Evolutionary conservation across 2,888 invertebrate genomes (phyloP).

Genomic region (Aricia artaxerxes): DNA sequence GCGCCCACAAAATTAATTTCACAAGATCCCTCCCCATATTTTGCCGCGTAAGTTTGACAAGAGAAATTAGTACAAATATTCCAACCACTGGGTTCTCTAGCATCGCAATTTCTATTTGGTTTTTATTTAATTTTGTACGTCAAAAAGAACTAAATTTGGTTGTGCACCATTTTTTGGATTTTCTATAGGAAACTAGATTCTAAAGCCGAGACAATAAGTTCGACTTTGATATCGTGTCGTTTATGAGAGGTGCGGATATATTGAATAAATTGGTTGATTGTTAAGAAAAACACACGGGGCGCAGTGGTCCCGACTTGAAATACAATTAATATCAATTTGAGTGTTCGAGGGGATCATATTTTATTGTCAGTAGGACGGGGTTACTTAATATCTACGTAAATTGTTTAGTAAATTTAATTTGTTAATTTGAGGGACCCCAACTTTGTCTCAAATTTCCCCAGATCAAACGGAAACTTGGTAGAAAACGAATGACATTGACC

Average conservation of each 20-base stretch:
- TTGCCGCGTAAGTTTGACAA: slow-evolving; percentile 64
- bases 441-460: not conserved
- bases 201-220: not conserved
- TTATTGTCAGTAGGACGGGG: slow-evolving; percentile 45
- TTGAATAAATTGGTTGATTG: slow-evolving; percentile 60
- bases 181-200: not conserved
- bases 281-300: slow-evolving; percentile 78
- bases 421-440: slow-evolving; percentile 32
- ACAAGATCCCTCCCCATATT: slow-evolving; percentile 56
- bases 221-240: not conserved
- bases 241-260: slow-evolving; percentile 33
- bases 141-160: slow-evolving; percentile 45
- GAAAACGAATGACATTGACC: not conserved
- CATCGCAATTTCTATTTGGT: slow-evolving; percentile 68
- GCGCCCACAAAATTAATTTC: slow-evolving; percentile 40
- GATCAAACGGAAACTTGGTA: not conserved
- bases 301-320: slow-evolving; percentile 64
- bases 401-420: slow-evolving; percentile 40
- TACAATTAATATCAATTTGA: slow-evolving; percentile 78
- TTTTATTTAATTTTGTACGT: slow-evolving; percentile 64
- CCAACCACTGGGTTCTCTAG: slow-evolving; percentile 60
- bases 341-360: slow-evolving; percentile 53
- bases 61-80: slow-evolving; percentile 69
- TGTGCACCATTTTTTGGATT: not conserved
- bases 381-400: slow-evolving; percentile 33